Percentiles rank a stretch among this genome's conserved stretches.
phyloP scores from a whole-genome alignment of 2,888 invertebrate species.

The Scaptomyza tumidula region DNA sequence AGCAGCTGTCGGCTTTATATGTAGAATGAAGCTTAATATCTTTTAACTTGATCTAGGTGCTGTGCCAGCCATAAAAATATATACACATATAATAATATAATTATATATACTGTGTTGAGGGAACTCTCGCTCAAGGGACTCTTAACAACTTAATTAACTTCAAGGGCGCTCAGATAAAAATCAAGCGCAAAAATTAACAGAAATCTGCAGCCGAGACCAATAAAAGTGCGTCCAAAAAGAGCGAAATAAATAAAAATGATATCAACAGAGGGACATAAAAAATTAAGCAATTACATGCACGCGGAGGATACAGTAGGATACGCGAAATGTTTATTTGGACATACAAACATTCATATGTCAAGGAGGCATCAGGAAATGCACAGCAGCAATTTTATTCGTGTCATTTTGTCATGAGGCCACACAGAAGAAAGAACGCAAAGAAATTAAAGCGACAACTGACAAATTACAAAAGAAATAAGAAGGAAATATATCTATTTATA shows the following conservation, averaged over 20 bases:
- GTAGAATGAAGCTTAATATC: conserved; percentile 50
- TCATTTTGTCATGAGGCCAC: conserved; percentile 58
- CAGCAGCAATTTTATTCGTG: conserved; percentile 66
- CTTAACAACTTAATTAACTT: conserved; percentile 76
- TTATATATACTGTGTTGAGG: conserved; percentile 28
- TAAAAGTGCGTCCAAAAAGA: conserved; percentile 42
- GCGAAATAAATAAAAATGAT: conserved; percentile 51
- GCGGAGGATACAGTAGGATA: conserved; percentile 28
- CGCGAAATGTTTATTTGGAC: background rate
- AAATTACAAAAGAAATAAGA: conserved; percentile 47
- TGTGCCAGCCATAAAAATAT: conserved; percentile 52
- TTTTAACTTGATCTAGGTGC: conserved; percentile 68
- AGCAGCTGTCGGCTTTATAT: conserved; percentile 22
- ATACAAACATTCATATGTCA: conserved; percentile 20
- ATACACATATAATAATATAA: conserved; percentile 35
- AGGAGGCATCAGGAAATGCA: conserved; percentile 63
- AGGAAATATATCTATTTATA: conserved; percentile 7
- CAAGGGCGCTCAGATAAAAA: conserved; percentile 62
- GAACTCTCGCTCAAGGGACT: conserved; percentile 44
- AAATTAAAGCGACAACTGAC: conserved; percentile 72
- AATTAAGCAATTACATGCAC: conserved; percentile 74
- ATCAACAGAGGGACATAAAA: conserved; percentile 47
- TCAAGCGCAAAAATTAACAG: conserved; percentile 71
- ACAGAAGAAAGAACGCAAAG: conserved; percentile 19
- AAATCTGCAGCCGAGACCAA: conserved; percentile 52